Conservation (phyloP, 2,113 vertebrate genomes). For the Misgurnus anguillicaudatus region DNA sequence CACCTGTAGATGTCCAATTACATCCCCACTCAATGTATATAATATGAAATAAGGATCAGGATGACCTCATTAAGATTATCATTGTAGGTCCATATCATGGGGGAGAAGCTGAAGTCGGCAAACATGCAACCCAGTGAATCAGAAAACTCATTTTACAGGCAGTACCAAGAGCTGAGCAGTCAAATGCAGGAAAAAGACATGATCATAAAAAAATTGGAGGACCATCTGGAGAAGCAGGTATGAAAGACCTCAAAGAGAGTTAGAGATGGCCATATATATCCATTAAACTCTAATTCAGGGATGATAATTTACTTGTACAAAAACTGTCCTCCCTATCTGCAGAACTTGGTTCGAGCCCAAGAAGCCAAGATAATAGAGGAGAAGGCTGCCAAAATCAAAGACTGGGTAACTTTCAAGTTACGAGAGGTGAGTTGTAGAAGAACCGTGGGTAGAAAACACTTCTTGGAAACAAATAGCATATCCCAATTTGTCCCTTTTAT, state of each 20-base stretch:
- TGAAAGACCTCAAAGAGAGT: constrained; percentile 44
- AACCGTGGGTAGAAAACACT: neutral
- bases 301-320: constrained; percentile 23
- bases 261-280: constrained; percentile 59
- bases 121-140: constrained; percentile 77
- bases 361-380: constrained; percentile 92
- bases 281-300: constrained; percentile 32
- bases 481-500: neutral
- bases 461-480: neutral
- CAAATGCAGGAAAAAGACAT: constrained; percentile 80
- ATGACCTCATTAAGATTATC: constrained; percentile 35
- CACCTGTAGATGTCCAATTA: too few species aligned
- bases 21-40: neutral
- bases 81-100: constrained; percentile 82
- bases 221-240: constrained; percentile 86
- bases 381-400: constrained; percentile 96
- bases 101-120: constrained; percentile 83
- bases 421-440: constrained; percentile 78
- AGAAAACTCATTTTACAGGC: constrained; percentile 75
- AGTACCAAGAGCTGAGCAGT: constrained; percentile 78
- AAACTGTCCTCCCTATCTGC: constrained; percentile 56
- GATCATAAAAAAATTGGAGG: constrained; percentile 79
- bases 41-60: neutral
- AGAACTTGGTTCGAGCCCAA: constrained; percentile 87
- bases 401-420: constrained; percentile 92